A percentile compares a stretch with the other conserved stretches of the same genome.
Evolutionary conservation across 2,113 vertebrate genomes (phyloP).

Genomic region (Entelurus aequoreus): DNA sequence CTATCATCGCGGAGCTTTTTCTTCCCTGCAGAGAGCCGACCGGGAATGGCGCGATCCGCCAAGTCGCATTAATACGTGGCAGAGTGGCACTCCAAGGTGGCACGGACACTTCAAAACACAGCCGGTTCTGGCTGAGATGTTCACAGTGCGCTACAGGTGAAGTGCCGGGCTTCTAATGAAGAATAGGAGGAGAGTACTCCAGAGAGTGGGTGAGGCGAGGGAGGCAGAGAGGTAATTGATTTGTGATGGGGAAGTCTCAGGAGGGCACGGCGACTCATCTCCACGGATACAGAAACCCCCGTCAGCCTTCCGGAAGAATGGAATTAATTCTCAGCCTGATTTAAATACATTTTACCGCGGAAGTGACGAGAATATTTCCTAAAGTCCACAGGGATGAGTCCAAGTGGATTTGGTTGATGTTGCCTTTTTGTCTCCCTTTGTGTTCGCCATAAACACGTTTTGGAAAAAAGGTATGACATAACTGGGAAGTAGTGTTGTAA

Average conservation of each 20-base stretch:
- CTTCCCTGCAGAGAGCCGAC: constrained; percentile 9
- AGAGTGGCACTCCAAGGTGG: constrained; percentile 39
- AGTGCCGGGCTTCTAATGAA: constrained; percentile 68
- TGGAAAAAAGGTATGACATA: no score
- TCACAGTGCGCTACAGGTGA: constrained; percentile 54
- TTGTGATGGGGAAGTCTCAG: constrained; percentile 72
- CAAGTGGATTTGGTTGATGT: no score
- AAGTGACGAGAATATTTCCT: constrained; percentile 59
- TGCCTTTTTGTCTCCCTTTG: no score
- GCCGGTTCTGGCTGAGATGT: constrained; percentile 46
- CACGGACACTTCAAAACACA: constrained; percentile 46
- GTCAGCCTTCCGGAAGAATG: constrained; percentile 60
- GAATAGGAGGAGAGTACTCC: constrained; percentile 66
- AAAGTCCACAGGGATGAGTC: constrained; percentile 20
- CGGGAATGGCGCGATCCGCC: constrained; percentile 13
- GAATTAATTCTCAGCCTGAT: constrained; percentile 61
- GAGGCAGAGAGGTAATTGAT: constrained; percentile 73
- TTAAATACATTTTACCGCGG: constrained; percentile 66
- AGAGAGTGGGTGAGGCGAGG: constrained; percentile 59
- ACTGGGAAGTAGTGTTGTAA: no score
- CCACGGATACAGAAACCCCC: constrained; percentile 53
- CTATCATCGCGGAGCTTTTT: constrained; percentile 20
- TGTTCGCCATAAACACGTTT: no score
- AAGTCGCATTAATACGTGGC: constrained; percentile 48
- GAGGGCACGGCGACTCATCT: constrained; percentile 62